These are phyloP conservation scores for Schizothorax lantsangensis DNA, from an alignment of 2,797 vertebrate genomes.

Conservation along the genomic window DNA sequence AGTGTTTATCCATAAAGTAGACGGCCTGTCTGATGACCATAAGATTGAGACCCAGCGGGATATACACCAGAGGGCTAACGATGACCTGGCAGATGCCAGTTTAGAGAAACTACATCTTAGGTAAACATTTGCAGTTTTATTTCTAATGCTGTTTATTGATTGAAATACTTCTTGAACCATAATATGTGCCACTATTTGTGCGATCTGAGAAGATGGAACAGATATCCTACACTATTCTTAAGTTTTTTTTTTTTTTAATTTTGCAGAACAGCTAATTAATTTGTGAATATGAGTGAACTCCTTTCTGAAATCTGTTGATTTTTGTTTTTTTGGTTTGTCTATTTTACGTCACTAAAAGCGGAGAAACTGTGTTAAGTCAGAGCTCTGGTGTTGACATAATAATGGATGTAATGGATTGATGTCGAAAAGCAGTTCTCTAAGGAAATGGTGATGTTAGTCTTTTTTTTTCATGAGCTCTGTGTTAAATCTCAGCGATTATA, in stretches of 20 bases:
- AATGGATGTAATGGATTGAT: conserved; percentile 6
- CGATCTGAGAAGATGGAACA: neutral
- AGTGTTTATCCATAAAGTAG: conserved; percentile 99
- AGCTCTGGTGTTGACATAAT: neutral
- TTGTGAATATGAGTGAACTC: neutral
- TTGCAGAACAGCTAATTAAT: neutral
- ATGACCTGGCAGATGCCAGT: conserved; percentile 95
- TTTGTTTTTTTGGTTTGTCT: neutral
- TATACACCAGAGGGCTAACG: conserved; percentile 98
- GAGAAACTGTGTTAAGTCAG: neutral
- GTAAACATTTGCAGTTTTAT: conserved; percentile 69
- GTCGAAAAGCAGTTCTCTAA: neutral
- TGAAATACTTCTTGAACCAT: neutral
- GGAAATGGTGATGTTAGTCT: neutral
- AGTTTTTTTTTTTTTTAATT: neutral
- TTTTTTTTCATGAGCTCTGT: neutral
- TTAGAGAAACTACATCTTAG: conserved; percentile 99
- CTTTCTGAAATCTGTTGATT: neutral
- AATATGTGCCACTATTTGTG: neutral
- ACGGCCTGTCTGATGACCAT: conserved; percentile 98
- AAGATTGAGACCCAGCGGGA: conserved; percentile 99
- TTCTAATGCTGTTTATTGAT: neutral
- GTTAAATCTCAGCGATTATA: conserved; percentile 5
- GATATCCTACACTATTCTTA: neutral
- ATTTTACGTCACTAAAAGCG: neutral